Evolutionary conservation across 2,888 invertebrate genomes (phyloP).

Genomic region (Thymelicus lineola): DNA sequence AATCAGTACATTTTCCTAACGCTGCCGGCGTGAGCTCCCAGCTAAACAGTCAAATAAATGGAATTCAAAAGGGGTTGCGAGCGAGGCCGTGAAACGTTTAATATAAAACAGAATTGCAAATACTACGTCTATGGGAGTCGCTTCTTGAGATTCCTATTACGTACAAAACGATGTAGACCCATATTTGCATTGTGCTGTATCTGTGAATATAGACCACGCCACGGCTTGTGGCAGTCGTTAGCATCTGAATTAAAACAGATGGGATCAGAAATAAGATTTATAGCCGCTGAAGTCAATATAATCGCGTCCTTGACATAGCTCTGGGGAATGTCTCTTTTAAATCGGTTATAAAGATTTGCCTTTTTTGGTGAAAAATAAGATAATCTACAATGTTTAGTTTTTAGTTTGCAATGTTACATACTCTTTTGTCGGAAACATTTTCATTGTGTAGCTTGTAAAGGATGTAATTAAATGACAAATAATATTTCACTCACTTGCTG

Average conservation of each 20-base stretch:
- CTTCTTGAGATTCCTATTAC: conserved; percentile 17
- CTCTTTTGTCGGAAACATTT: too few relatives aligned
- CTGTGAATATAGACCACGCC: not conserved
- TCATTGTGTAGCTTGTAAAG: too few relatives aligned
- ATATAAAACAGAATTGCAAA: conserved; percentile 31
- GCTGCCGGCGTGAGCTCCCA: conserved; percentile 1
- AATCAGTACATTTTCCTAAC: not conserved
- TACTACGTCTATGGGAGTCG: not conserved
- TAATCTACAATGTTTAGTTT: too few relatives aligned
- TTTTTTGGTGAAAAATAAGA: too few relatives aligned
- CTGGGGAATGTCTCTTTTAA: too few relatives aligned
- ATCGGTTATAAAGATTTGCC: too few relatives aligned
- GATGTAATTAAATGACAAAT: too few relatives aligned
- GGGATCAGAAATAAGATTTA: too few relatives aligned
- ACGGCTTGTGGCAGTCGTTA: not conserved
- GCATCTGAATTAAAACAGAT: not conserved
- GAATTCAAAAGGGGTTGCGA: conserved; percentile 20
- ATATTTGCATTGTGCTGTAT: conserved; percentile 3
- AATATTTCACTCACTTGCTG: too few relatives aligned
- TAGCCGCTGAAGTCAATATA: too few relatives aligned
- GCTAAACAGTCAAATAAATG: conserved; percentile 20
- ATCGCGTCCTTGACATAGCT: too few relatives aligned
- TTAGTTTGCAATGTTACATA: too few relatives aligned
- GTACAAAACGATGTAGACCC: conserved; percentile 13
- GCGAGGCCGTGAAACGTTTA: conserved; percentile 26